Evolutionary conservation across 1,140 invertebrate genomes (phyloP), one percentile per base, ranked within the genome.

Genomic region (Drosophila tani): DNA sequence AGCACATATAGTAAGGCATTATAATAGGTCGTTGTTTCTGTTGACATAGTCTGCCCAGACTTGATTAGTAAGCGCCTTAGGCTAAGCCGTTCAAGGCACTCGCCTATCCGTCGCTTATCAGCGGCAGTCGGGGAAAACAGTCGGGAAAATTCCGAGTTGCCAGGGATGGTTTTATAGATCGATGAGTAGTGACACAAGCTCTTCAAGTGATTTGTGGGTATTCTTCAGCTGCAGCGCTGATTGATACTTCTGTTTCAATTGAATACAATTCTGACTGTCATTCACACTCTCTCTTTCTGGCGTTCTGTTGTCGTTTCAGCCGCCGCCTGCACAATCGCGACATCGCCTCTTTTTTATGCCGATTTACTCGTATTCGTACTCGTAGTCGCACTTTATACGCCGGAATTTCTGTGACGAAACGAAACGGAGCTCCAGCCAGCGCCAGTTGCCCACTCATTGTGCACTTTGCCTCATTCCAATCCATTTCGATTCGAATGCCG

Each of bases 351-450:
- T n/a, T 60, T n/a, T 19, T 24, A 70, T 46, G 45, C 51, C 68
- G 32, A 59, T 46, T 66, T 45, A 81, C 53, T 56, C 53, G 14
- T 24, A 56, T 29, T 51, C 49, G n/a, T 12, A 35, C 80, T 79
- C 58, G 56, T 71, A 82, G 80, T 79, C 57, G 55, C 65, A 81
- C 53, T 57, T 56, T 74, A 81, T 84, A 81, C 85, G 85, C 46
- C 81, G 85, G 84, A 88, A 88, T 88, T 88, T 88, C 85, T 81
- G 78, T 88, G 84, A 90, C 84, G 84, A 88, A 90, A 90, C 84
- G 84, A 88, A 90, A 88, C 78, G 56, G 56, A 79, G 65, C 47
- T 49, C 21, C 64, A 51, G 7, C 32, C 29, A 43, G 50, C 43
- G 24, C 47, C 56, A 78, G 47, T 78, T 68, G 70, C 59, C 62